Conservation (phyloP, 64 coral and sea anemone genomes). For the Dendrophyllia cribrosa region DNA sequence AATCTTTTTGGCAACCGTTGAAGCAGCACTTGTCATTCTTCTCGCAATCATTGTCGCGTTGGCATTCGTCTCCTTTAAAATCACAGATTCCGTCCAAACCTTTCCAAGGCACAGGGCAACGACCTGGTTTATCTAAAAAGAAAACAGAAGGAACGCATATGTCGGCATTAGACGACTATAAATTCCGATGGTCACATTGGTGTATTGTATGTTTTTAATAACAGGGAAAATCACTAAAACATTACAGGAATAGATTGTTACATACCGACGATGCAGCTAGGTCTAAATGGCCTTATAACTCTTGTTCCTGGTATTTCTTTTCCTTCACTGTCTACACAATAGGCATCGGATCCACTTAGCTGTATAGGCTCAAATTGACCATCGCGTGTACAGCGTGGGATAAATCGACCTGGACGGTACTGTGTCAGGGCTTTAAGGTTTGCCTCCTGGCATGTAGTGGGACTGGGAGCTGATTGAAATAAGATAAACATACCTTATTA, state of each 20-base stretch:
- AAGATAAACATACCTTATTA: not conserved
- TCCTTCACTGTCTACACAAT: slow-evolving; percentile 68
- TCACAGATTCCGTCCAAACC: slow-evolving; percentile 35
- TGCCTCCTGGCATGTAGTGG: slow-evolving; percentile 69
- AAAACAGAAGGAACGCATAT: not conserved
- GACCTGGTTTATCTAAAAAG: slow-evolving; percentile 48
- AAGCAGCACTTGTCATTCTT: slow-evolving; percentile 83
- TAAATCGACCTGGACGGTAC: slow-evolving; percentile 65
- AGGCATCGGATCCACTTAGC: slow-evolving; percentile 48
- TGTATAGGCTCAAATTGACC: slow-evolving; percentile 78
- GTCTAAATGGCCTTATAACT: slow-evolving; percentile 70
- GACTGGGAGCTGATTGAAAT: slow-evolving; percentile 54
- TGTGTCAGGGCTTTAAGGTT: slow-evolving; percentile 46
- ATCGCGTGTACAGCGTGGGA: slow-evolving; percentile 71
- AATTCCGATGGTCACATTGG: too few species aligned
- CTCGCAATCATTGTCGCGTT: slow-evolving; percentile 53
- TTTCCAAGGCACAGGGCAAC: slow-evolving; percentile 75
- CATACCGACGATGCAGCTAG: slow-evolving; percentile 74
- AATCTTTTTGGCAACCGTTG: slow-evolving; percentile 78
- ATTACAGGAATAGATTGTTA: not conserved
- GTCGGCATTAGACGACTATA: not conserved
- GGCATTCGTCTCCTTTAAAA: slow-evolving; percentile 23
- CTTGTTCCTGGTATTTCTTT: slow-evolving; percentile 80
- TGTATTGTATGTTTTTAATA: not conserved
- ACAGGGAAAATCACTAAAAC: too few species aligned